Base-by-base conservation (phyloP, 2,113 vertebrate genomes). In the Saiga tatarica region DNA sequence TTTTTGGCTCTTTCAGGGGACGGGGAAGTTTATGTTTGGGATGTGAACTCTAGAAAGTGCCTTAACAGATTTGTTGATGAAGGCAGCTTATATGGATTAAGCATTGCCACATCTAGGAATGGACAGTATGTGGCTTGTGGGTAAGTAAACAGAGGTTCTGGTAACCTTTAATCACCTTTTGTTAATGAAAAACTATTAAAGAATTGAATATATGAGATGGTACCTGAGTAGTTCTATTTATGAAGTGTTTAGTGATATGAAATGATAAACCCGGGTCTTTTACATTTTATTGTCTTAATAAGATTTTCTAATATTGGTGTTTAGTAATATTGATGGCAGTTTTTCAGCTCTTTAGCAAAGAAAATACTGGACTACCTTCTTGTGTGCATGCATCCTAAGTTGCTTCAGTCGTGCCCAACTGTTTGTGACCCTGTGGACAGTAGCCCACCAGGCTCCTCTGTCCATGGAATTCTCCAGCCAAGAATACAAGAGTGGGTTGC, bases 1-100 rank as follows among this genome's bases (percentile, higher is more conserved):
- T 50, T 76, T 92, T 89, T 96, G 83, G 7, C 59, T 98, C 12
- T 96, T 95, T 60, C 96, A 99, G 99, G 99, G 97, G 99, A 99
- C 19, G 99, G 99, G 0, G 99, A 99, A 97, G 99, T 99, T 97
- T 99, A 99, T 17, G 94, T 99, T 81, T 99, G 99, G 99, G 99
- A 99, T 95, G 98, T 99, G 92, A 99, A 99, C 97, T 99, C 99
- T 92, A 99, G 99, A 42, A 99, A 98, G 1, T 99, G 99, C 92
- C 53, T 99, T 7, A 99, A 99, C 98, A 98, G 98, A 97, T 99
- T 99, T 89, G 90, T 98, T 12, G 99, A 99, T 88, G 99, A 99
- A 74, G 99, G 99, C 67, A 99, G 99, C 86, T 98, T 99, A 87
- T 98, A 87, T 96, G 99, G 99, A 2, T 99, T 99, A 26, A 99